Base-by-base conservation (phyloP, 2,113 vertebrate genomes). In the Gopherus flavomarginatus region DNA sequence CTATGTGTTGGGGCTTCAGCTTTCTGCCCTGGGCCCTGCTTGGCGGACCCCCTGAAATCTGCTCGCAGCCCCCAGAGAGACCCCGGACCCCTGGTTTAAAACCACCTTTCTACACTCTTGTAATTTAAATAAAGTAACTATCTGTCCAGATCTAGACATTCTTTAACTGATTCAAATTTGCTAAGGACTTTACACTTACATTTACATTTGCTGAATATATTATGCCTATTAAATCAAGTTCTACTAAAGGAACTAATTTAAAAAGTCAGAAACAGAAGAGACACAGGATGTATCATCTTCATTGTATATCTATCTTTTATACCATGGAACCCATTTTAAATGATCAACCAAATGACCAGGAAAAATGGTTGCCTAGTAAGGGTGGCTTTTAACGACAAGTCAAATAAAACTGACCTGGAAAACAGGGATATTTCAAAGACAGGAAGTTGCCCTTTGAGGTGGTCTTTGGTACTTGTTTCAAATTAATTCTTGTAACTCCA, bases 311-410 rank as follows among this genome's bases (percentile, higher is more conserved):
- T 7, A 91, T 1, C 27, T 88, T 84, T 50, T 29, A 38, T 54
- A 42, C 19, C 86, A 65, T 7, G 19, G 11, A 79, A 53, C 56
- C n/a, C 56, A 3, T 53, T 65, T 2, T 49, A 44, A 86, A 80
- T 22, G 9, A 80, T n/a, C 59, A 17, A 11, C 38, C 2, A n/a
- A 85, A 65, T 53, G 22, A 79, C 0, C 0, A 89, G 54, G 7
- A 24, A 54, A 89, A 81, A 83, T 0, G 3, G 35, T 87, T 69
- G 62, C 50, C 53, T 4, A 0, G 24, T 57, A 83, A 24, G 11
- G 27, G 12, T 62, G 57, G 57, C 12, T 62, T 59, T 59, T 27
- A 57, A 57, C 26, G 27, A 57, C 27, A 29, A 27, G 57, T 27
- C 57, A 59, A 59, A 59, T 59, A 59, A 59, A 29, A 59, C 27